phyloP scores from a whole-genome alignment of 2,113 vertebrate species.

The Oreotrochilus melanogaster region DNA sequence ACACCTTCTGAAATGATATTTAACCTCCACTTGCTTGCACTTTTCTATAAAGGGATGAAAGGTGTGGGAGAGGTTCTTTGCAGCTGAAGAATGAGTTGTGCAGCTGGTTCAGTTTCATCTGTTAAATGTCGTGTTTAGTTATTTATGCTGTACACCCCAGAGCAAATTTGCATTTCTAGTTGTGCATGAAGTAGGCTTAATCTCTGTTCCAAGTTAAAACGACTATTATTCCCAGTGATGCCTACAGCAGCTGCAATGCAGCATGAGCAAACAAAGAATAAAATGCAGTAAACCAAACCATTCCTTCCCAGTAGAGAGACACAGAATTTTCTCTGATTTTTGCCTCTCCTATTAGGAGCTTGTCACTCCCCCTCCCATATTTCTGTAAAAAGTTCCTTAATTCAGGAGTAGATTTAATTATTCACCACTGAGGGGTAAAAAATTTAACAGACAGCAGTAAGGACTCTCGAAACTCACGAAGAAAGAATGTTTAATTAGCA shows the following conservation, averaged over 20 bases:
- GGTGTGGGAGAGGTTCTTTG: neutral
- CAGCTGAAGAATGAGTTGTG: neutral
- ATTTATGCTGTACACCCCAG: neutral
- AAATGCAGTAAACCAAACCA: neutral
- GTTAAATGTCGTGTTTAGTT: neutral
- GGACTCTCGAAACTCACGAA: neutral
- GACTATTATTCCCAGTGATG: neutral
- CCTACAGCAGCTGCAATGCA: neutral
- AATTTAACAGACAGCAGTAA: neutral
- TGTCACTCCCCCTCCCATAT: neutral
- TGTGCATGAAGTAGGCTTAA: neutral
- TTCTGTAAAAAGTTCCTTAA: neutral
- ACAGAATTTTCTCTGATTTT: neutral
- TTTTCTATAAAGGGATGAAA: neutral
- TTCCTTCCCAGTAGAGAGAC: neutral
- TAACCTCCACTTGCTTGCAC: neutral
- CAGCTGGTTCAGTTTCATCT: neutral
- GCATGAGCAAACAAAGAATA: neutral
- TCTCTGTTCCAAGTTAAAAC: neutral
- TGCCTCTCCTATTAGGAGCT: neutral
- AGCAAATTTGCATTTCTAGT: neutral
- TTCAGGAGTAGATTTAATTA: neutral
- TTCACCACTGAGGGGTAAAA: fast-evolving
- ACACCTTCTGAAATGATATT: neutral
- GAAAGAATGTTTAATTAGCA: slow-evolving; percentile 67